Conservation (phyloP, 30 jellyfish, hydroid and myxozoan genomes). For the Aurelia sp. region DNA sequence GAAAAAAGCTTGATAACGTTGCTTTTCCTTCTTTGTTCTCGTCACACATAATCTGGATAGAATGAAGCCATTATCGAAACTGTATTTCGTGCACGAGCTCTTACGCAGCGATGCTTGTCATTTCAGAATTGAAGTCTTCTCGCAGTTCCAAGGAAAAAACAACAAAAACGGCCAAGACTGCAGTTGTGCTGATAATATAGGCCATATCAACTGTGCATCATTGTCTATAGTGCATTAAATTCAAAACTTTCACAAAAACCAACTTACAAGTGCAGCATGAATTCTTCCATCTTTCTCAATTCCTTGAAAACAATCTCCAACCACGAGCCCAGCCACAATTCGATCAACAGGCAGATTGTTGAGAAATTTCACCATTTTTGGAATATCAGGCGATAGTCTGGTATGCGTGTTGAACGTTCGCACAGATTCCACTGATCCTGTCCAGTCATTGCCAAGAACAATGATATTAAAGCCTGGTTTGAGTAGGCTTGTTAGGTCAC, state of each 20-base stretch:
- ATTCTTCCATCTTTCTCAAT: not conserved
- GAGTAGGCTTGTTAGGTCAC: not conserved
- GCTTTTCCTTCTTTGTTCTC: too few species aligned
- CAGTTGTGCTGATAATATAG: too few species aligned
- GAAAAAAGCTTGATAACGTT: too few species aligned
- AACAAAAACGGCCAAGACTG: too few species aligned
- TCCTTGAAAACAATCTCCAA: constrained; percentile 57
- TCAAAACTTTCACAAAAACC: not conserved
- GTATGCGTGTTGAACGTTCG: constrained; percentile 38
- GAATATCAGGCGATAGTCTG: constrained; percentile 12
- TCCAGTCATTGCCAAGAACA: constrained; percentile 42
- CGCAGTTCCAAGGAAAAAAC: too few species aligned
- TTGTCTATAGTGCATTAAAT: too few species aligned
- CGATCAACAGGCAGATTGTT: constrained; percentile 60
- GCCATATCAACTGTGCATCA: too few species aligned
- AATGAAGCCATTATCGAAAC: too few species aligned
- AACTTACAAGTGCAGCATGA: constrained; percentile 30
- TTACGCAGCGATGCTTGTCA: too few species aligned
- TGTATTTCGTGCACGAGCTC: too few species aligned
- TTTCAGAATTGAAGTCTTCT: too few species aligned
- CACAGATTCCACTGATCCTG: constrained; percentile 33
- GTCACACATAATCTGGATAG: too few species aligned
- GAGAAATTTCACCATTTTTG: constrained; percentile 41
- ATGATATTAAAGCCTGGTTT: constrained; percentile 60
- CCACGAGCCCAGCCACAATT: constrained; percentile 61